Conservation (phyloP, 2,797 vertebrate genomes). For the Xerus rutilus region DNA sequence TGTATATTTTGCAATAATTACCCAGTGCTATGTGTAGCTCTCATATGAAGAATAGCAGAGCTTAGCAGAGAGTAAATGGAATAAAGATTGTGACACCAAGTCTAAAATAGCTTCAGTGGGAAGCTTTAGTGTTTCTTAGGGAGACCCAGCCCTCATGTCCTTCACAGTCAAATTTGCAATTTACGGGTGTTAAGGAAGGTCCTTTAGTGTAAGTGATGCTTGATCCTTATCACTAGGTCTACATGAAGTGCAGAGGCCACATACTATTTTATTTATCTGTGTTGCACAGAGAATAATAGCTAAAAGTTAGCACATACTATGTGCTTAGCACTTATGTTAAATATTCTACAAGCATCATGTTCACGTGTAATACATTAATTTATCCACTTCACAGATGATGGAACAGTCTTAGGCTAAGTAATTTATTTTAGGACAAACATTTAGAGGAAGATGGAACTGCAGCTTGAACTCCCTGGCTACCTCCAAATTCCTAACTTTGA, state of each 20-base stretch:
- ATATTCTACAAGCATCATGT: not conserved
- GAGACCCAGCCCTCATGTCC: not conserved
- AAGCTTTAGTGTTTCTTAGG: conserved; percentile 15
- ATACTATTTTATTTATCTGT: conserved; percentile 17
- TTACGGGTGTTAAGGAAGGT: not conserved
- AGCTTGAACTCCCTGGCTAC: not conserved
- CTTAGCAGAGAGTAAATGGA: not conserved
- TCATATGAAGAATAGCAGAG: conserved; percentile 1
- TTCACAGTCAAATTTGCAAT: not conserved
- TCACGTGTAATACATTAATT: not conserved
- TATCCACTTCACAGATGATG: conserved; percentile 1
- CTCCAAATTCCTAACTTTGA: conserved; percentile 37
- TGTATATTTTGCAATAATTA: not conserved
- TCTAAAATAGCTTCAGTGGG: conserved; percentile 16
- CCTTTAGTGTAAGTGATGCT: not conserved
- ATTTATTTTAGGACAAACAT: not conserved
- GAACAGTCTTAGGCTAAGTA: conserved; percentile 13
- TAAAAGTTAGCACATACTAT: not conserved
- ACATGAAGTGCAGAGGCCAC: not conserved
- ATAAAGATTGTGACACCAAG: not conserved
- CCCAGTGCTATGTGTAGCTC: not conserved
- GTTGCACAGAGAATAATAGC: not conserved
- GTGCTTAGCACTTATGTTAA: not conserved
- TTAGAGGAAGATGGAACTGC: not conserved
- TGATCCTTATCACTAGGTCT: not conserved